phyloP scores from a whole-genome alignment of 1,140 invertebrate genomes.

The Platorchestia sp. region DNA sequence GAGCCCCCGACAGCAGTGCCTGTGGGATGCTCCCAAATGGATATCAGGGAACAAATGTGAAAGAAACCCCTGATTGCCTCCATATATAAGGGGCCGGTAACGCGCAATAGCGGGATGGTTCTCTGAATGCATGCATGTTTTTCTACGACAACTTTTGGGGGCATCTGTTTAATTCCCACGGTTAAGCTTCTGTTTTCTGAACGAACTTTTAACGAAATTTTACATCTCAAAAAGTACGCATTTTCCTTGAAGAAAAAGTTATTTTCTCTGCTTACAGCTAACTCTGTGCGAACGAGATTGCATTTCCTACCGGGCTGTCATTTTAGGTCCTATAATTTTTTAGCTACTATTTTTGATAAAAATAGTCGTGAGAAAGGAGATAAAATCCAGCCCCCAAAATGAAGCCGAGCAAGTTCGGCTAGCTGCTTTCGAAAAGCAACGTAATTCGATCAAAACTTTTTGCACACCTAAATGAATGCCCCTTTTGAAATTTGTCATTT shows the following conservation, averaged over 20 bases:
- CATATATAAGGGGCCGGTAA: background rate
- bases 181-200: background rate
- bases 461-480: slow-evolving; percentile 39
- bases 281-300: background rate
- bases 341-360: background rate
- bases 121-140: background rate
- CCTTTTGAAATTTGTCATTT: slow-evolving; percentile 44
- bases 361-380: background rate
- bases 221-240: background rate
- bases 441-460: slow-evolving; percentile 52
- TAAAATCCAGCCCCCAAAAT: background rate
- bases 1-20: slow-evolving; percentile 12
- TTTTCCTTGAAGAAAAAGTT: background rate
- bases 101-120: background rate
- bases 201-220: background rate
- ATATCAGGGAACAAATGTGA: slow-evolving; percentile 27
- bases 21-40: slow-evolving; percentile 29
- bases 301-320: background rate
- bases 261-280: background rate
- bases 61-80: slow-evolving; percentile 6
- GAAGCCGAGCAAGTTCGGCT: slow-evolving; percentile 2
- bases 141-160: background rate
- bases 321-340: background rate
- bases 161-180: background rate
- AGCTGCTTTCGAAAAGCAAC: slow-evolving; percentile 37